phyloP scores from a whole-genome alignment of 2,113 vertebrate species.

The Lamprotornis superbus region DNA sequence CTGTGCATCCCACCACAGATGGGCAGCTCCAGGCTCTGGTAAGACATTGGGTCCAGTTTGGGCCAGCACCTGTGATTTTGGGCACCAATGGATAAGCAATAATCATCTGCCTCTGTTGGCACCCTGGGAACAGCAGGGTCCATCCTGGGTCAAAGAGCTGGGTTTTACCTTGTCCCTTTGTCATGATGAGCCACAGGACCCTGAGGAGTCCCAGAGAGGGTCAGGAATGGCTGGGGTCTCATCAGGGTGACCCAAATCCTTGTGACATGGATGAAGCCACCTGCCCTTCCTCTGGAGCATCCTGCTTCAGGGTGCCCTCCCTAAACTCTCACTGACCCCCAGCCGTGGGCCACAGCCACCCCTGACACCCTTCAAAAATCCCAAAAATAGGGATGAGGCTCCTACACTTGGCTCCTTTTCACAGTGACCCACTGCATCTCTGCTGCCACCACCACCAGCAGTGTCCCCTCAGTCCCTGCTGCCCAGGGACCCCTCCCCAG shows the following conservation, averaged over 20 bases:
- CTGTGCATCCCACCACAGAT: not conserved
- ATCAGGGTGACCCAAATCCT: not conserved
- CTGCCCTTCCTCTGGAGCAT: not conserved
- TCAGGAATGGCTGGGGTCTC: not conserved
- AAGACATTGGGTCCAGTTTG: fast-evolving
- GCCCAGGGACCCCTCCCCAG: fast-evolving
- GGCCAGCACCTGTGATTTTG: not conserved
- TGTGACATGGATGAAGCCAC: not conserved
- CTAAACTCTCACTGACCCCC: not conserved
- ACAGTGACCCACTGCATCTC: not conserved
- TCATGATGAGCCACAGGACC: not conserved
- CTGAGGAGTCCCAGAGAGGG: too few relatives aligned
- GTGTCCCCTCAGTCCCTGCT: fast-evolving
- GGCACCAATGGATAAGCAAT: not conserved
- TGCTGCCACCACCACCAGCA: not conserved
- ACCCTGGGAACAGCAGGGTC: not conserved
- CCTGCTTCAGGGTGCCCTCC: not conserved
- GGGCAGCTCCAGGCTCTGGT: not conserved
- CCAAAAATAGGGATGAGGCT: not conserved
- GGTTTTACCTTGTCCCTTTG: not conserved
- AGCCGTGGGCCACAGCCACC: not conserved
- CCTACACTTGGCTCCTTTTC: fast-evolving
- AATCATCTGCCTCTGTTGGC: not conserved
- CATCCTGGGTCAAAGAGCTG: not conserved
- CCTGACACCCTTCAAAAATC: not conserved